These are phyloP conservation scores for Rotaria magnacalcarata DNA, from an alignment of 2,888 invertebrate genomes.

Conservation along the genomic window DNA sequence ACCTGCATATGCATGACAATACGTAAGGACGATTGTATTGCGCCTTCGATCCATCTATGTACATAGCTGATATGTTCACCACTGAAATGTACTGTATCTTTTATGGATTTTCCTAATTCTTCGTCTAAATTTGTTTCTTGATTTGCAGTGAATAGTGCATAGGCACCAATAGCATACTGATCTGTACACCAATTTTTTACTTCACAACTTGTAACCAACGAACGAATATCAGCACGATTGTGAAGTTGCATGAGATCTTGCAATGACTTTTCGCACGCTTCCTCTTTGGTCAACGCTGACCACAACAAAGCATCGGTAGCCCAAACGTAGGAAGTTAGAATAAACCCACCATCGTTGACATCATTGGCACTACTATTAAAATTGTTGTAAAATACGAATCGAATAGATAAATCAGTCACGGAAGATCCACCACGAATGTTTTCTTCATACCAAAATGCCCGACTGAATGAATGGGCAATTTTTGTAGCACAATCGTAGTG, in stretches of 20 bases:
- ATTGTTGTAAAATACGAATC: not conserved
- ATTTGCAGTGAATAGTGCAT: not conserved
- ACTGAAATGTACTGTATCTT: not conserved
- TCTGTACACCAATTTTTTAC: not conserved
- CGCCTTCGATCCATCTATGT: not conserved
- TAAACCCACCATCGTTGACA: not conserved
- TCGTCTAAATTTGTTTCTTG: not conserved
- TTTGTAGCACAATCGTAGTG: not conserved
- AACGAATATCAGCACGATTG: not conserved
- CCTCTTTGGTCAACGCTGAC: not conserved
- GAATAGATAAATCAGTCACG: not conserved
- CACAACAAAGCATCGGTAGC: not conserved
- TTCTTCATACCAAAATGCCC: not conserved
- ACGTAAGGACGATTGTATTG: not conserved
- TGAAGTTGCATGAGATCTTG: not conserved
- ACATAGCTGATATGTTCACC: not conserved
- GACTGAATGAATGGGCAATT: not conserved
- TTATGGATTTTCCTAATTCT: not conserved
- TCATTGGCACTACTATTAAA: not conserved
- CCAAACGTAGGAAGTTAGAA: not conserved
- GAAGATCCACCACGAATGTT: not conserved
- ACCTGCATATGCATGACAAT: not conserved
- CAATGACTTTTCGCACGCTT: not conserved
- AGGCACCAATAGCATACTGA: not conserved
- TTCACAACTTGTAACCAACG: not conserved